Evolutionary conservation across 2,113 vertebrate genomes (phyloP).

Genomic region (Nothocercus julius): DNA sequence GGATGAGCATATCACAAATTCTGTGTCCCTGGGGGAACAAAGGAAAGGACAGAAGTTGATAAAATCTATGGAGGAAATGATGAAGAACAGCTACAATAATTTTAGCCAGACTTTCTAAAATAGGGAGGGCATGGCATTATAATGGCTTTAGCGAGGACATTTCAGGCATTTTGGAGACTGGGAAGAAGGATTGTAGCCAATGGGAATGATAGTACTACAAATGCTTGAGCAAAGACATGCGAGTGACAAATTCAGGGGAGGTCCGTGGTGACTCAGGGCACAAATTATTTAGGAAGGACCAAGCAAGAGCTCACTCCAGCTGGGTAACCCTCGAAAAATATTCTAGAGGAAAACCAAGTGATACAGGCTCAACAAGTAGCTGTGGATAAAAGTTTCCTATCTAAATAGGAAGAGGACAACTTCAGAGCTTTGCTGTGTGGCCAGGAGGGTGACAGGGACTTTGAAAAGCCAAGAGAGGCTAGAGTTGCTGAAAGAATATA

Average conservation of each 20-base stretch:
- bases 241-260: fast-evolving
- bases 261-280: not conserved
- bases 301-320: not conserved
- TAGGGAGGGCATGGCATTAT: not conserved
- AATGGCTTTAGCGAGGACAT: fast-evolving
- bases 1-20: not conserved
- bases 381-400: not conserved
- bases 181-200: not conserved
- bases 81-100: not conserved
- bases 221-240: fast-evolving
- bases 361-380: not conserved
- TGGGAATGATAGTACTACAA: fast-evolving
- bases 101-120: not conserved
- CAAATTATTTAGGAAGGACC: not conserved
- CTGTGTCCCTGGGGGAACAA: not conserved
- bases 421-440: not conserved
- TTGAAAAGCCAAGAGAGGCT: not conserved
- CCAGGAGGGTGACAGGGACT: not conserved
- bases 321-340: fast-evolving
- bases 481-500: not conserved
- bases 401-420: not conserved
- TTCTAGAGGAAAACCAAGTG: not conserved
- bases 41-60: not conserved
- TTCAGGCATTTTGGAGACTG: fast-evolving
- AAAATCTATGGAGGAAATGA: not conserved